Conservation (phyloP, 2,797 vertebrate genomes). For the Molossus alvarezi region DNA sequence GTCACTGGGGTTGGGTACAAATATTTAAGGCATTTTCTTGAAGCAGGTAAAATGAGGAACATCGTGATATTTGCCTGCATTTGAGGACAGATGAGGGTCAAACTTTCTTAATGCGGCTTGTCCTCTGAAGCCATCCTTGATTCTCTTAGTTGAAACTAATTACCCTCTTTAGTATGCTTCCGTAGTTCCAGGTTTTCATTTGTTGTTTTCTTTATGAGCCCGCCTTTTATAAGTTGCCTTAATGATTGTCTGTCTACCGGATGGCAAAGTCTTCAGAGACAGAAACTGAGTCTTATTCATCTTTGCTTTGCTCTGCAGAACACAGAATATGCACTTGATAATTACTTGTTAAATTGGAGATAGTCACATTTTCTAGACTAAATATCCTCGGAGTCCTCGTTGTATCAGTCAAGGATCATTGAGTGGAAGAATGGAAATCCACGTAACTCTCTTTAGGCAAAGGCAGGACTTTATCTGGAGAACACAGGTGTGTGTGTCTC, state of each 20-base stretch:
- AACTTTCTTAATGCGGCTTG: neutral
- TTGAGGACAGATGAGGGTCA: neutral
- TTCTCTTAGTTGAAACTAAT: conserved; percentile 1
- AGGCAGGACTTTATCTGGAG: neutral
- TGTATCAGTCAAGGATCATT: conserved; percentile 32
- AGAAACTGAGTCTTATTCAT: neutral
- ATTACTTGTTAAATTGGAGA: conserved; percentile 51
- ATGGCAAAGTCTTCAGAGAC: neutral
- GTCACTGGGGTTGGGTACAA: neutral
- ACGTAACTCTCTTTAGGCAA: neutral
- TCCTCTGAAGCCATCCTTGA: neutral
- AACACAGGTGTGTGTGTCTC: neutral
- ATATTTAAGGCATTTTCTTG: neutral
- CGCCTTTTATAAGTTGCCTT: neutral
- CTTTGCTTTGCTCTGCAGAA: neutral
- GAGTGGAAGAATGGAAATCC: neutral
- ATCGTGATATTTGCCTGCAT: neutral
- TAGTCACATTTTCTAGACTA: neutral
- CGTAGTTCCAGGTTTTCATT: fast-evolving
- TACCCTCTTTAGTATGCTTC: neutral
- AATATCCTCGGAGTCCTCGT: neutral
- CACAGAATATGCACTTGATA: neutral
- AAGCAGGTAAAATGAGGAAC: neutral
- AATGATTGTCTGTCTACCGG: neutral
- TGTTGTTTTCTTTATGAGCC: neutral